phyloP scores from a whole-genome alignment of 2,797 vertebrate genomes.

The Lophotriccus pileatus region DNA sequence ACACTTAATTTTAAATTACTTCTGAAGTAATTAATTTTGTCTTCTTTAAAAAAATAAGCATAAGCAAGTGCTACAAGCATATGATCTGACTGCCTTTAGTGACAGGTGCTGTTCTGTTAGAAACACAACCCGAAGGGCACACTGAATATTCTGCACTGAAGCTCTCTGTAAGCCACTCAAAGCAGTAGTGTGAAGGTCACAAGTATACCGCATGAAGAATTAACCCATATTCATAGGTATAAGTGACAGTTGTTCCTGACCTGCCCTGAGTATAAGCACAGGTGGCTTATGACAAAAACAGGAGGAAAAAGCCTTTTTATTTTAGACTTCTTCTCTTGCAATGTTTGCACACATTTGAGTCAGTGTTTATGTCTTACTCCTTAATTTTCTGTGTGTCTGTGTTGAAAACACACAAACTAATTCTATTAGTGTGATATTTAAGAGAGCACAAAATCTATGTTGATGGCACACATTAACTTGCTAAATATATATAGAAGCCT shows the following conservation, averaged over 20 bases:
- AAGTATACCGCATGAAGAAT: background rate
- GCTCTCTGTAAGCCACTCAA: background rate
- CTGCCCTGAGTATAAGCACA: background rate
- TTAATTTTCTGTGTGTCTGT: background rate
- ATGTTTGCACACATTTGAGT: background rate
- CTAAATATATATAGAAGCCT: background rate
- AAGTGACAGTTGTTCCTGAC: background rate
- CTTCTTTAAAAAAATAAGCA: background rate
- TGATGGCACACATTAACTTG: background rate
- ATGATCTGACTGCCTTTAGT: background rate
- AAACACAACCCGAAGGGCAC: background rate
- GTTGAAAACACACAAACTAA: background rate
- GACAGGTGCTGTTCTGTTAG: background rate
- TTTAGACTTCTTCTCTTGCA: background rate
- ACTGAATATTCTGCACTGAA: background rate
- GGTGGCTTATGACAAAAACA: background rate
- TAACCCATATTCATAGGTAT: background rate
- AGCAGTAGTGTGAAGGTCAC: slow-evolving; percentile 22
- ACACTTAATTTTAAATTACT: background rate
- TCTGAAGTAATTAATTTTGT: background rate
- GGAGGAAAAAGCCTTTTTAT: background rate
- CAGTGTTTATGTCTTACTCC: background rate
- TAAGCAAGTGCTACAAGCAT: background rate
- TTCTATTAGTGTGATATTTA: background rate
- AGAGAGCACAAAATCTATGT: background rate